phyloP scores from a whole-genome alignment of 2,113 vertebrate species.

The Trogon melanurus region DNA sequence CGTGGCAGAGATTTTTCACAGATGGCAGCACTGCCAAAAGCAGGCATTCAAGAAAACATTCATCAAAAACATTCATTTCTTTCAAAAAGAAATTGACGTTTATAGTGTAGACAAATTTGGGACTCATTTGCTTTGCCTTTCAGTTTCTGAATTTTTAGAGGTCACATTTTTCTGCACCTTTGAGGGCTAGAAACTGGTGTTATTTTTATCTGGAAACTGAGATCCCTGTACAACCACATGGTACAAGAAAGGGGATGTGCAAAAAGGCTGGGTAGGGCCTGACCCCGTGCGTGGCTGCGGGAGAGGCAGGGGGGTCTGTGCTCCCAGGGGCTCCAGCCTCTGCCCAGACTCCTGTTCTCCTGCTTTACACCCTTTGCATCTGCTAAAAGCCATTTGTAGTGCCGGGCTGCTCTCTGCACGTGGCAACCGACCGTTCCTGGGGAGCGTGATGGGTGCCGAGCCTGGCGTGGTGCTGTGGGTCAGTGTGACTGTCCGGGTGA shows the following conservation, averaged over 20 bases:
- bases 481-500: fast-evolving
- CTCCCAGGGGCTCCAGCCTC: neutral
- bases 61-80: conserved; percentile 70
- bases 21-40: conserved; percentile 68
- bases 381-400: fast-evolving
- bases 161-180: conserved; percentile 35
- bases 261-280: neutral
- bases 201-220: conserved; percentile 43
- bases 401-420: too few relatives aligned
- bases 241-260: neutral
- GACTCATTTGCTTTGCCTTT: conserved; percentile 61
- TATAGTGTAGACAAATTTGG: conserved; percentile 64
- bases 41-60: conserved; percentile 66
- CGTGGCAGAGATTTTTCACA: conserved; percentile 60
- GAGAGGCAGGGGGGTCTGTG: fast-evolving
- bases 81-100: conserved; percentile 67
- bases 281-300: fast-evolving
- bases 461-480: neutral
- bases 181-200: neutral
- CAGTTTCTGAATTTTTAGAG: conserved; percentile 46
- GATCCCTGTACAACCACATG: neutral
- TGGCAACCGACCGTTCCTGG: too few relatives aligned
- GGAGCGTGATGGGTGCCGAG: too few relatives aligned
- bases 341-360: neutral
- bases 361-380: neutral